Base-by-base conservation (phyloP, 37 sponge, comb jelly and placozoan species). In the Eunapius fragilis region DNA sequence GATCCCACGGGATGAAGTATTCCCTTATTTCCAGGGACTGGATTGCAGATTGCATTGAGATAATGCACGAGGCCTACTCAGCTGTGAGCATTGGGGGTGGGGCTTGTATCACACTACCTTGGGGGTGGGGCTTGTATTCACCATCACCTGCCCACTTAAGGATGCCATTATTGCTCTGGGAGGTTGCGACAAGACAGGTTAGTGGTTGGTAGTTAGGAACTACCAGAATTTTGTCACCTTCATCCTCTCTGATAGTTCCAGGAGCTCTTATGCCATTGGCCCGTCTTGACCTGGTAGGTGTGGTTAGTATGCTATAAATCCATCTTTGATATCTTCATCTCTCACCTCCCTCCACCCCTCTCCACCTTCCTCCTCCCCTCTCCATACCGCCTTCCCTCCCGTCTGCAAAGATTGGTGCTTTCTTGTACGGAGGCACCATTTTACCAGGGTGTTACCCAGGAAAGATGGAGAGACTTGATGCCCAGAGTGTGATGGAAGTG, bases 11-110 rank as follows among this genome's bases (percentile, higher is more conserved):
- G 22, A 93, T 93, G 94, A 82, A 68, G 25, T 90, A 90, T 71
- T 93, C 94, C n/a, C 91, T 93, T 23, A 90, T 93, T 22, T 90
- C 91, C 24, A 71, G 94, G 4, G 94, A 93, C 68, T 82, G 84
- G 88, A 85, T 93, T 37, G 94, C 94, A 31, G 94, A 93, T 77
- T 93, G 91, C 75, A 88, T 86, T 37, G 94, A 93, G 71, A 86
- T 93, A 3, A 93, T 93, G 93, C 87, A 89, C 48, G 83, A 93
- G 31, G 93, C 87, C 22, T 93, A 93, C 45, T 34, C 82, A 27
- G 90, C 87, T 47, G 93, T 93, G 50, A 82, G 89, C 58, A 58
- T 19, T 58, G 58, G 58, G 41, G 41, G 41, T 41, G 41, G 41
- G 41, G 41, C 41, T 41, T 41, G 41, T 41, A 41, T 41, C 41